Conservation (phyloP, 2,797 vertebrate species). For the Podargus strigoides region DNA sequence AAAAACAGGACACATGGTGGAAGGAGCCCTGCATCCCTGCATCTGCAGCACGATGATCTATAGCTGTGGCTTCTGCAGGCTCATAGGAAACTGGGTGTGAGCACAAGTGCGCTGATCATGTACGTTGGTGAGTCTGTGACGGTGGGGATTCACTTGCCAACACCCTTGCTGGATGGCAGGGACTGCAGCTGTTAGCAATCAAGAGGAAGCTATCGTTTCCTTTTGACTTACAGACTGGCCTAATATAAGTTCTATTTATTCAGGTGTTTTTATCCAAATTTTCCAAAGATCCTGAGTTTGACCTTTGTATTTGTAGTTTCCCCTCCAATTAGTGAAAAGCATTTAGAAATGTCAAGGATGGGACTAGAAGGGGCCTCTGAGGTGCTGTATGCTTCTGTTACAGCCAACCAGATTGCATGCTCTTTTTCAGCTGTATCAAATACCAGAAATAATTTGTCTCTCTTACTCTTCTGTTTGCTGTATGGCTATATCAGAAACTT, state of each 20-base stretch:
- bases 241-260: constrained; percentile 43
- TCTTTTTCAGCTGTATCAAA: neutral
- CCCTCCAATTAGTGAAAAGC: constrained; percentile 16
- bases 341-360: constrained; percentile 17
- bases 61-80: neutral
- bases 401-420: neutral
- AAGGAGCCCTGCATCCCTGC: neutral
- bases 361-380: neutral
- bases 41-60: neutral
- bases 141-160: neutral
- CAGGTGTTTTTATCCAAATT: constrained; percentile 52
- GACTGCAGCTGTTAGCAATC: constrained; percentile 31
- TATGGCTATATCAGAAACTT: neutral
- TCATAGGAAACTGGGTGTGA: neutral
- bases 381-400: neutral
- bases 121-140: accelerated
- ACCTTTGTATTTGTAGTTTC: constrained; percentile 2
- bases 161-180: constrained; percentile 13
- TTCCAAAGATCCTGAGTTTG: neutral
- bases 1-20: neutral
- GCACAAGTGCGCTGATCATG: accelerated
- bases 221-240: constrained; percentile 43
- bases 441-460: neutral
- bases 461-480: neutral
- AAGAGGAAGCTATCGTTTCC: constrained; percentile 43